Base-by-base conservation (phyloP, 2,113 vertebrate species). In the Pristiophorus japonicus region DNA sequence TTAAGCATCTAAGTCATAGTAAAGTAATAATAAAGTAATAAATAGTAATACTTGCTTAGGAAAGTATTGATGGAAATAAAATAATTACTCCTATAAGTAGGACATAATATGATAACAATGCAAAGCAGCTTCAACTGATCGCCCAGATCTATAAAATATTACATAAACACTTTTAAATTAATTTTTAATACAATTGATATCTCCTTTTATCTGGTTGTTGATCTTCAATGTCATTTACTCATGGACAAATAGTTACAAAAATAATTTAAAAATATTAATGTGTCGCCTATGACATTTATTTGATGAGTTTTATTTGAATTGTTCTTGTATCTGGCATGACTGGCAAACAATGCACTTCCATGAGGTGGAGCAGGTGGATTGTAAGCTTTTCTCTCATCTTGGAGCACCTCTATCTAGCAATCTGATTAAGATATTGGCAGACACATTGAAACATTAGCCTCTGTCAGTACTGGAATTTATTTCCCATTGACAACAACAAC, bases 321-420 rank as follows among this genome's bases (percentile, higher is more conserved):
- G n/a, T 65, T 66, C n/a, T 65, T 22, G 3, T 24, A 47, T 42
- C 22, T 70, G 67, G n/a, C 38, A 34, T 6, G 65, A 47, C 42
- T 73, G 42, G 20, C n/a, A 93, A 66, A 10, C 63, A 66, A 93
- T 63, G 62, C 34, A 63, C 30, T 65, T 63, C 90, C n/a, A 62
- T 92, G 4, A 92, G 59, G 59, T 20, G n/a, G 90, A 93, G 55
- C 91, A 93, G 55, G 45, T 85, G 81, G 51, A 94, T 94, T 94
- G 63, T 65, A 42, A 94, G 42, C 63, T 94, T 67, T 65, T 65
- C 20, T 27, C n/a, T 42, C 38, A 94, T 65, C 38, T 24, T 42
- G 47, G 59, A 67, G 70, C 34, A 45, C 2, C 22, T 63, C 38
- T 42, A 0, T 93, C 34, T 20, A 67, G 38, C 38, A 94, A 70